A percentile compares a stretch with the other conserved stretches of the same genome.
Conservation (phyloP, 2,797 vertebrate species). For the Balearica regulorum region DNA sequence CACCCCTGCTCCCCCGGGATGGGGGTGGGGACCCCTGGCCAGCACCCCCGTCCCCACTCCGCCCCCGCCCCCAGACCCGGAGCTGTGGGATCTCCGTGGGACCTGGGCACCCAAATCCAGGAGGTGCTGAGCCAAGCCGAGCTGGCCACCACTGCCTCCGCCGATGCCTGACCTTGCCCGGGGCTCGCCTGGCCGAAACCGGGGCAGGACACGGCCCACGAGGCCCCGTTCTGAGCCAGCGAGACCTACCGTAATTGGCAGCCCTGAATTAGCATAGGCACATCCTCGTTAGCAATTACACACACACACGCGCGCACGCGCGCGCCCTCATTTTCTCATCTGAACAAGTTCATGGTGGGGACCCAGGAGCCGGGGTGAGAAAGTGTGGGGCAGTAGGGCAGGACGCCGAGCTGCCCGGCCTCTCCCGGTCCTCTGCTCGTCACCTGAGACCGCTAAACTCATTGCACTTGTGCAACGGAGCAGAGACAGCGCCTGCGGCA, state of each 20-base stretch:
- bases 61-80: too few relatives aligned
- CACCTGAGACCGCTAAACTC: neutral
- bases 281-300: neutral
- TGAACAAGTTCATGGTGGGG: neutral
- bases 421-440: neutral
- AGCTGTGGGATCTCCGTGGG: accelerated
- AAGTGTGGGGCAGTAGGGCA: accelerated
- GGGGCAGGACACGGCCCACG: neutral
- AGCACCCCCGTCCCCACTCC: too few relatives aligned
- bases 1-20: neutral
- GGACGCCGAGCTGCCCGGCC: accelerated
- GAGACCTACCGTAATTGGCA: neutral
- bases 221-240: neutral
- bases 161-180: neutral
- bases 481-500: neutral
- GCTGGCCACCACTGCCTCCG: accelerated
- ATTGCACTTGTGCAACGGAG: accelerated
- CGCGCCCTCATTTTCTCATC: neutral
- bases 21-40: neutral
- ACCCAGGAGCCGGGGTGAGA: accelerated
- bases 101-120: neutral
- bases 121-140: neutral
- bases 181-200: neutral
- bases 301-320: neutral
- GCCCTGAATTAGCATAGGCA: neutral